These are phyloP conservation scores for Clarias macrocephalus DNA, from an alignment of 2,113 vertebrate species.

Conservation along the genomic window DNA sequence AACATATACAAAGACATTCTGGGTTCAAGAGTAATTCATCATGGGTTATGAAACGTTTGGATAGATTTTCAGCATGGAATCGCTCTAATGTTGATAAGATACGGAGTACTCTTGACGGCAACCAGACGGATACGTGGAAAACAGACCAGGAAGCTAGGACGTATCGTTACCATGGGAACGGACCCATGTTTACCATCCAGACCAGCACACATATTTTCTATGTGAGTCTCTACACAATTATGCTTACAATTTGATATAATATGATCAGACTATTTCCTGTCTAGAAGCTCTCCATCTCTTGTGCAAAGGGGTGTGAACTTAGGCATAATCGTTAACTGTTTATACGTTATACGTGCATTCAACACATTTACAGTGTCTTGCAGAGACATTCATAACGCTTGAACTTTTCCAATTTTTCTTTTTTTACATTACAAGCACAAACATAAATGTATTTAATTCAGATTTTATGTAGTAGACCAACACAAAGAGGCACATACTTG, in stretches of 20 bases:
- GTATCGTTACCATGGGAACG: constrained; percentile 56
- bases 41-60: constrained; percentile 18
- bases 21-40: constrained; percentile 19
- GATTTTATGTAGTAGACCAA: too few relatives aligned
- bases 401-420: too few relatives aligned
- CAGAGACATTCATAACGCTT: too few relatives aligned
- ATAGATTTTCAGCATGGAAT: not conserved
- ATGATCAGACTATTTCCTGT: not conserved
- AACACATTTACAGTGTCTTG: not conserved
- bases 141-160: constrained; percentile 58
- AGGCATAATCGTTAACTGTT: not conserved
- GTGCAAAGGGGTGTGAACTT: not conserved
- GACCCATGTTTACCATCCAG: constrained; percentile 65
- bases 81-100: not conserved
- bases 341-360: not conserved
- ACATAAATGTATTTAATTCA: too few relatives aligned
- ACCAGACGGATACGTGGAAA: constrained; percentile 62
- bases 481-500: too few relatives aligned
- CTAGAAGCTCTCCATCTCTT: not conserved
- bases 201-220: constrained; percentile 69
- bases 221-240: constrained; percentile 59
- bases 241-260: not conserved
- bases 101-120: not conserved
- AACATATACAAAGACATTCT: constrained; percentile 10
- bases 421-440: too few relatives aligned